These are phyloP conservation scores for Callimorpha dominula DNA, from an alignment of 2,888 invertebrate genomes.

Conservation along the genomic window DNA sequence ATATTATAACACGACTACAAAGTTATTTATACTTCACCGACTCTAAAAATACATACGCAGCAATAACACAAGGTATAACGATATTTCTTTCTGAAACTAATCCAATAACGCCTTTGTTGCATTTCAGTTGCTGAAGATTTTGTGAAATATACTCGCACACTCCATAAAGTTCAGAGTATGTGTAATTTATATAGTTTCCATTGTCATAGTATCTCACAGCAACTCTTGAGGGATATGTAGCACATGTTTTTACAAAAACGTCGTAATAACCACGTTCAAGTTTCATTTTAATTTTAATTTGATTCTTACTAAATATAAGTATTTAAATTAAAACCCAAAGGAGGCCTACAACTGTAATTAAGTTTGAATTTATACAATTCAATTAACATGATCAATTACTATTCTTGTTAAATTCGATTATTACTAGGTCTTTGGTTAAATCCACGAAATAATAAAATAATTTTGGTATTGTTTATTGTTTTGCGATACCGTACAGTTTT, in stretches of 20 bases:
- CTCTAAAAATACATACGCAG: slow-evolving; percentile 79
- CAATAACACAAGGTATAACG: slow-evolving; percentile 83
- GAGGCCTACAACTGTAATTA: not conserved
- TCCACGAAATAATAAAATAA: slow-evolving; percentile 1
- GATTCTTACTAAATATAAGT: not conserved
- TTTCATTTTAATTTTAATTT: slow-evolving; percentile 35
- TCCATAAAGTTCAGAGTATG: slow-evolving; percentile 80
- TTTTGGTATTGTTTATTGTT: slow-evolving; percentile 4
- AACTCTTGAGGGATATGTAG: slow-evolving; percentile 67
- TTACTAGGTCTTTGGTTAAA: not conserved
- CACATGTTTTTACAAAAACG: slow-evolving; percentile 76
- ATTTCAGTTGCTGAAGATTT: slow-evolving; percentile 71
- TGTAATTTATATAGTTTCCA: slow-evolving; percentile 68
- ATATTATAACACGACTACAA: not conserved
- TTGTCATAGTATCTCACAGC: slow-evolving; percentile 72
- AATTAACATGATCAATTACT: slow-evolving; percentile 1
- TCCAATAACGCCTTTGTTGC: slow-evolving; percentile 77
- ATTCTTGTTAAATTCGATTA: not conserved
- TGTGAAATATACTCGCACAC: slow-evolving; percentile 80
- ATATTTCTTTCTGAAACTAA: slow-evolving; percentile 82
- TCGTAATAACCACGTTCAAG: slow-evolving; percentile 77
- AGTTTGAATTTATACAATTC: not conserved
- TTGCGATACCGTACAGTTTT: not conserved
- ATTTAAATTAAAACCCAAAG: not conserved
- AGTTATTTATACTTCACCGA: not conserved